Evolutionary conservation across 1,140 invertebrate species (phyloP).

Genomic region (Pomacea maculata): DNA sequence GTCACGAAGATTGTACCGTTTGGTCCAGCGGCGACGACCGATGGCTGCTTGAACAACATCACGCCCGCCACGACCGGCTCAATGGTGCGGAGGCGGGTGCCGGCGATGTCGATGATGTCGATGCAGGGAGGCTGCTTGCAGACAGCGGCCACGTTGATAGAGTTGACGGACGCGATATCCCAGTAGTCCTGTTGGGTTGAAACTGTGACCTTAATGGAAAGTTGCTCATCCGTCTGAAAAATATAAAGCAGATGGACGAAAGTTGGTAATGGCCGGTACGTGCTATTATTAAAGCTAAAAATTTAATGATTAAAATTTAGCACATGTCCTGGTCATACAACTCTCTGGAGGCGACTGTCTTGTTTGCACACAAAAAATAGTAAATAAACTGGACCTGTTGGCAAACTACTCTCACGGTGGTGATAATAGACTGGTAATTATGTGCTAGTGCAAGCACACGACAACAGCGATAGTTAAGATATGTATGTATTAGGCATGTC

Average conservation of each 20-base stretch:
- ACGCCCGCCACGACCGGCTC: constrained; percentile 12
- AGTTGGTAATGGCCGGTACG: too few relatives aligned
- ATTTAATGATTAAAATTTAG: too few relatives aligned
- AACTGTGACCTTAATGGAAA: constrained; percentile 19
- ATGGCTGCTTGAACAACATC: constrained; percentile 18
- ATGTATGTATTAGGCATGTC: too few relatives aligned
- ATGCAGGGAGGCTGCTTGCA: constrained; percentile 25
- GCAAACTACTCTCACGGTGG: too few relatives aligned
- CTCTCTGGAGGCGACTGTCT: too few relatives aligned
- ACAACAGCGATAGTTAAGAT: too few relatives aligned
- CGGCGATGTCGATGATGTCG: constrained; percentile 31
- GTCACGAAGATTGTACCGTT: constrained; percentile 23
- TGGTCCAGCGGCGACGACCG: constrained; percentile 1
- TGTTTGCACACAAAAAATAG: too few relatives aligned
- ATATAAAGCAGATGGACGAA: not conserved
- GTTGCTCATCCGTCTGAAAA: constrained; percentile 15
- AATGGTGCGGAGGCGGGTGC: constrained; percentile 12
- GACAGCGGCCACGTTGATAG: constrained; percentile 25
- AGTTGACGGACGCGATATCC: constrained; percentile 19
- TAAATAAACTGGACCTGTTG: too few relatives aligned
- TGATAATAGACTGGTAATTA: too few relatives aligned
- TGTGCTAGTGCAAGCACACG: too few relatives aligned
- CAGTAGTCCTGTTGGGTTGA: constrained; percentile 25
- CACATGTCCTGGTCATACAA: too few relatives aligned
- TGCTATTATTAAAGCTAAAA: too few relatives aligned